Conservation (phyloP, 2,888 invertebrate genomes). For the Clunio marinus region DNA sequence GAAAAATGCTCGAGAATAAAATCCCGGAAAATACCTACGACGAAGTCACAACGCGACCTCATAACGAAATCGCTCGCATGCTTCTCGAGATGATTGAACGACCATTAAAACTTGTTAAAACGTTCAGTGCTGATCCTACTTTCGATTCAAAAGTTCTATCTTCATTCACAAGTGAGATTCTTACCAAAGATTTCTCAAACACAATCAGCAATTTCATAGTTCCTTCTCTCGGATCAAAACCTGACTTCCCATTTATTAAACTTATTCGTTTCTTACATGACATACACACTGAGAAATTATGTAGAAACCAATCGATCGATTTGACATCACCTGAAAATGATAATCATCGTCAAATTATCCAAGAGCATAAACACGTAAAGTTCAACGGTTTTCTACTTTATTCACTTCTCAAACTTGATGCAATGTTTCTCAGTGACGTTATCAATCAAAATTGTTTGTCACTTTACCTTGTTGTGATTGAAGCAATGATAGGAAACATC, state of each 20-base stretch:
- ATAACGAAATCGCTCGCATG: constrained; percentile 68
- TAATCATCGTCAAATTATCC: constrained; percentile 39
- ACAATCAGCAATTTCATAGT: constrained; percentile 66
- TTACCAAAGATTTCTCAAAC: constrained; percentile 63
- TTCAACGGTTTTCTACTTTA: constrained; percentile 48
- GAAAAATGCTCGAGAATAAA: constrained; percentile 64
- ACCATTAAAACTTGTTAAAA: constrained; percentile 60
- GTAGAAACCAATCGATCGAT: neutral
- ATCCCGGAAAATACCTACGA: constrained; percentile 60
- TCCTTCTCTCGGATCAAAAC: constrained; percentile 59
- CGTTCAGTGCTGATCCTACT: neutral
- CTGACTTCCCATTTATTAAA: constrained; percentile 55
- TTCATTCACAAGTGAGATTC: constrained; percentile 61
- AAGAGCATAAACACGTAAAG: constrained; percentile 40
- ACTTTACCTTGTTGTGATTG: constrained; percentile 48
- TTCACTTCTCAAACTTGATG: constrained; percentile 48
- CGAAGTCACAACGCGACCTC: constrained; percentile 63
- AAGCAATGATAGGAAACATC: constrained; percentile 48
- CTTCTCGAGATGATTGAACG: constrained; percentile 71
- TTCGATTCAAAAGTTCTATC: constrained; percentile 29
- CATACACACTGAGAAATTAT: constrained; percentile 42
- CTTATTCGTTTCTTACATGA: constrained; percentile 53
- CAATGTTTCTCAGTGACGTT: constrained; percentile 45
- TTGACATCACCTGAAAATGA: neutral
- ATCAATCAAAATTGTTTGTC: constrained; percentile 40